Percentiles rank a stretch among this genome's conserved stretches.
These are phyloP conservation scores for Lutjanus campechanus DNA, from an alignment of 2,797 vertebrate species.

Conservation along the genomic window DNA sequence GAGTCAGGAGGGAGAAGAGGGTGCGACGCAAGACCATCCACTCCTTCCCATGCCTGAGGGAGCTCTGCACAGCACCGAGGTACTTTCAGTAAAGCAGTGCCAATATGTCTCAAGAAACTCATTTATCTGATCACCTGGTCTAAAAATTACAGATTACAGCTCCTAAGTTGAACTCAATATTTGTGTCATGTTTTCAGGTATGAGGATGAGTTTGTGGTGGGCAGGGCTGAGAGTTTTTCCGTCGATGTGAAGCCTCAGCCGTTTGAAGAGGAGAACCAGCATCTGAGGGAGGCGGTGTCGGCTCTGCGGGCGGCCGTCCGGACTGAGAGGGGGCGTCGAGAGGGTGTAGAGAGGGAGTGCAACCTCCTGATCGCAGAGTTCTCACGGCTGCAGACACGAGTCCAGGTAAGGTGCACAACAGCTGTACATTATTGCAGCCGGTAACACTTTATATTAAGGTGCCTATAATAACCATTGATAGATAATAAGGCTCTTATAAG, in stretches of 20 bases:
- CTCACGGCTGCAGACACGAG: slow-evolving; percentile 89
- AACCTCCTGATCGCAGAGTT: slow-evolving; percentile 91
- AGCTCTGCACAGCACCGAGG: slow-evolving; percentile 90
- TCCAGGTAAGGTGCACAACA: slow-evolving; percentile 64
- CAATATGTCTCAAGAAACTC: too few relatives aligned
- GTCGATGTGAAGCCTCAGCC: slow-evolving; percentile 89
- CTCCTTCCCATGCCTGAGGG: slow-evolving; percentile 94
- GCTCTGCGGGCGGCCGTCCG: slow-evolving; percentile 91
- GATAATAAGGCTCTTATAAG: too few relatives aligned
- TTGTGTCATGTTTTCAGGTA: slow-evolving; percentile 82
- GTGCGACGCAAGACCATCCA: slow-evolving; percentile 95
- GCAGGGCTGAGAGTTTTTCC: slow-evolving; percentile 85
- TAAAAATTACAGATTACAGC: neutral
- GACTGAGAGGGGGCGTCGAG: slow-evolving; percentile 92
- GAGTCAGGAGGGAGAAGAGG: slow-evolving; percentile 91
- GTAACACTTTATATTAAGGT: too few relatives aligned
- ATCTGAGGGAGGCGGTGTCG: slow-evolving; percentile 91
- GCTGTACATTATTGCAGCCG: too few relatives aligned
- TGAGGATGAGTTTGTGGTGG: slow-evolving; percentile 90
- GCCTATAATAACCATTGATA: too few relatives aligned
- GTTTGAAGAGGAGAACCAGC: slow-evolving; percentile 92
- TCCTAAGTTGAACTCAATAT: neutral
- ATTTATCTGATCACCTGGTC: too few relatives aligned
- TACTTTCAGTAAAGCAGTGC: slow-evolving; percentile 16
- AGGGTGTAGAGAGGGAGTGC: slow-evolving; percentile 93